Conservation (phyloP, 1,140 invertebrate species). For the Pteromalus puparum region DNA sequence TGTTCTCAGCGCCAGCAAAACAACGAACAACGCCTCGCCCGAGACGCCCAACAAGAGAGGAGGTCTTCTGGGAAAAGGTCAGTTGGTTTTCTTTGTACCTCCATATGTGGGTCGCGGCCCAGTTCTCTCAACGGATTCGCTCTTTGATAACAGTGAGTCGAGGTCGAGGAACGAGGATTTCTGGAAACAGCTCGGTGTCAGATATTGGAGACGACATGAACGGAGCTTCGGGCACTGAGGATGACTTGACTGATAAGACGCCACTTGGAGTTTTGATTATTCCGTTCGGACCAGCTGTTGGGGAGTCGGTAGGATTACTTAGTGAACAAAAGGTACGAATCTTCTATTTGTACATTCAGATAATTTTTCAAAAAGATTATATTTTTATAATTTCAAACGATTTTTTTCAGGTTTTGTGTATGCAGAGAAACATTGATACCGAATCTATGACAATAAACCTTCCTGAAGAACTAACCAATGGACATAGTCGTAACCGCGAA, state of each 20-base stretch:
- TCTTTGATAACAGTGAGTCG: conserved; percentile 57
- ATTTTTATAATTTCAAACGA: not conserved
- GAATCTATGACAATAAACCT: conserved; percentile 66
- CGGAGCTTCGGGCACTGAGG: conserved; percentile 66
- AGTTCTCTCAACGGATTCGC: conserved; percentile 9
- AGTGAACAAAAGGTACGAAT: conserved; percentile 82
- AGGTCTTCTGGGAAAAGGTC: conserved; percentile 70
- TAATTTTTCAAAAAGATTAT: not conserved
- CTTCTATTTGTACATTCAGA: not conserved
- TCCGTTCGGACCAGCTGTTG: conserved; percentile 76
- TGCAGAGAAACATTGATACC: conserved; percentile 65
- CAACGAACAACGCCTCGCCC: conserved; percentile 58
- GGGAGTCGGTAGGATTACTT: conserved; percentile 82
- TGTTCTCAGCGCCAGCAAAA: conserved; percentile 58
- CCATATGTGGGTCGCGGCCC: too few relatives aligned
- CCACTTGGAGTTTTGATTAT: conserved; percentile 81
- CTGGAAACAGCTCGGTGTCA: conserved; percentile 55
- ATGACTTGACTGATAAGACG: conserved; percentile 66
- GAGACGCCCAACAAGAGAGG: conserved; percentile 65
- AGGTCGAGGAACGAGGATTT: conserved; percentile 59
- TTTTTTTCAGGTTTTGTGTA: conserved; percentile 70
- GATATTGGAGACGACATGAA: conserved; percentile 71
- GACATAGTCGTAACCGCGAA: conserved; percentile 63
- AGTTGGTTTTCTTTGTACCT: conserved; percentile 30
- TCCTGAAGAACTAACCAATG: conserved; percentile 63